These are phyloP conservation scores for Dermochelys coriacea DNA, from an alignment of 2,797 vertebrate species.

Conservation along the genomic window DNA sequence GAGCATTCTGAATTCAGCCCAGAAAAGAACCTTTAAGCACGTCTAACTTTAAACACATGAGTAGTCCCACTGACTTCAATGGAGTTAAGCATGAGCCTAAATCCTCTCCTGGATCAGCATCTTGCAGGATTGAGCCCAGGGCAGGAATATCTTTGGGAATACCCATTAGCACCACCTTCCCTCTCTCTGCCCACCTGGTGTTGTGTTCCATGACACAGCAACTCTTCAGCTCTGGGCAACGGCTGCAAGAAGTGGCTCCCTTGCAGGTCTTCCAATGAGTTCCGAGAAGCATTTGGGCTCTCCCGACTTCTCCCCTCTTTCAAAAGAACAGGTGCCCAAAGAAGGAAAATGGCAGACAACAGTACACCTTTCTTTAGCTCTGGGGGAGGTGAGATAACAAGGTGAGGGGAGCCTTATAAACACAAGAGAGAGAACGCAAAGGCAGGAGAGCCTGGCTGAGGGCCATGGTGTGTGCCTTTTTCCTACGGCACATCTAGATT, in stretches of 20 bases:
- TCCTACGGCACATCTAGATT: neutral
- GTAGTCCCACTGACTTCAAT: neutral
- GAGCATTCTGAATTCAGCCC: neutral
- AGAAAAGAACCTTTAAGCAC: neutral
- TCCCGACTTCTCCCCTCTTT: neutral
- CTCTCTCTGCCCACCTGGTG: neutral
- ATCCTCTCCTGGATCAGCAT: neutral
- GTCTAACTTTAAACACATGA: neutral
- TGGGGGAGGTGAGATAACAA: neutral
- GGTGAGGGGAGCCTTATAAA: accelerated
- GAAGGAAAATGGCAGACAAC: neutral
- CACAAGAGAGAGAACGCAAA: neutral
- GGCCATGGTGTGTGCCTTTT: accelerated
- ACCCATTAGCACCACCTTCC: neutral
- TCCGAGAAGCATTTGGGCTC: neutral
- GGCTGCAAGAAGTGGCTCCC: neutral
- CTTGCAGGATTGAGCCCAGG: neutral
- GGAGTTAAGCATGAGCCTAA: neutral
- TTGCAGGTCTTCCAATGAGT: neutral
- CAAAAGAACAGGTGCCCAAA: neutral
- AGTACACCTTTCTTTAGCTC: neutral
- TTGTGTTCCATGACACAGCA: neutral
- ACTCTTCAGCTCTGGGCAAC: neutral
- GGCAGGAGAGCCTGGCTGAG: neutral
- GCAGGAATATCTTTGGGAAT: neutral